These are phyloP conservation scores for Balaenoptera acutorostrata DNA, from an alignment of 2,113 vertebrate genomes.

Conservation along the genomic window DNA sequence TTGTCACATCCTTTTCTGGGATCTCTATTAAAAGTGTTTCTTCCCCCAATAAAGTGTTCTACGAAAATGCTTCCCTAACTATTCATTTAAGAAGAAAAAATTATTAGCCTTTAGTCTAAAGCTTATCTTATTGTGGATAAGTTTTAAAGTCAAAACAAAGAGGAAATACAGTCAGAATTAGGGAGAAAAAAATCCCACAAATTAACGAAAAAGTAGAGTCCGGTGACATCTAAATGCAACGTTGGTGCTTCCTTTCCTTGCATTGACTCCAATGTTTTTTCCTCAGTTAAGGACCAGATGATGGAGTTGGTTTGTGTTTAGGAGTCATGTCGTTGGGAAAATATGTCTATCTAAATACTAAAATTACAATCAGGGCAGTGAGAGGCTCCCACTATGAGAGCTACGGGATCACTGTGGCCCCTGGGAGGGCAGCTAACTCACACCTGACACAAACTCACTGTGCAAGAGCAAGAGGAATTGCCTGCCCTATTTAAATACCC, in stretches of 20 bases:
- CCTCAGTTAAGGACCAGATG: background rate
- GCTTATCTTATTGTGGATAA: background rate
- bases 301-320: background rate
- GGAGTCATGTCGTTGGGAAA: background rate
- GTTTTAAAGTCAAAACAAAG: conserved; percentile 4
- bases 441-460: background rate
- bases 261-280: background rate
- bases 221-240: background rate
- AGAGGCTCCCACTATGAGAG: background rate
- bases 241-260: background rate
- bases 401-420: background rate
- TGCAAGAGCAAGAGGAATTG: background rate
- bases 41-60: background rate
- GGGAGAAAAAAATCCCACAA: background rate
- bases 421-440: background rate
- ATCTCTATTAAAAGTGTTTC: background rate
- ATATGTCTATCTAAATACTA: background rate
- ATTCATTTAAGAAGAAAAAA: background rate
- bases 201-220: background rate
- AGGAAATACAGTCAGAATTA: background rate
- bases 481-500: background rate
- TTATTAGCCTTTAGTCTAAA: background rate
- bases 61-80: background rate
- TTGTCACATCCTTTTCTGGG: background rate
- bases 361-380: background rate